These are phyloP conservation scores for Tipula vernalis DNA, from an alignment of 2,888 invertebrate species.

Conservation along the genomic window DNA sequence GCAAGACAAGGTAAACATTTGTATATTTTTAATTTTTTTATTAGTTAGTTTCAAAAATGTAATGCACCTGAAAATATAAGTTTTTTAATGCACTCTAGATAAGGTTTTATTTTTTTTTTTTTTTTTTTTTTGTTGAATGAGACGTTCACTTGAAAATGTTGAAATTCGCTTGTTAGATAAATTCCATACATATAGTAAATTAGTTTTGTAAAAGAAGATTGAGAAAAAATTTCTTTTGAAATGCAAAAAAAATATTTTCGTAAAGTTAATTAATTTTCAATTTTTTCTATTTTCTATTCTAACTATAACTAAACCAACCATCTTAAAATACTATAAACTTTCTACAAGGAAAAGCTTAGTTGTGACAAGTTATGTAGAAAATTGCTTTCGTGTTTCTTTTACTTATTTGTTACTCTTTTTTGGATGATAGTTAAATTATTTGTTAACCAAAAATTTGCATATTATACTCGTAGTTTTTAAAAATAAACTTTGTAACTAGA, in stretches of 20 bases:
- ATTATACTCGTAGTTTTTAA: not conserved
- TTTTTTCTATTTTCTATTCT: not conserved
- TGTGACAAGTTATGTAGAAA: not conserved
- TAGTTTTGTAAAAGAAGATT: not conserved
- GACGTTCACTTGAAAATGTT: not conserved
- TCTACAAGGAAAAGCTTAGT: not conserved
- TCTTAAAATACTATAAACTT: not conserved
- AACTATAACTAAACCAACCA: not conserved
- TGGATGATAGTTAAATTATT: not conserved
- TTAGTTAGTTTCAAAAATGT: not conserved
- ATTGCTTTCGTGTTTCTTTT: not conserved
- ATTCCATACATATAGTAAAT: not conserved
- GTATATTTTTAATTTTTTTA: not conserved
- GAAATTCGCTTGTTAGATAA: not conserved
- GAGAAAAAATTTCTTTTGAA: not conserved
- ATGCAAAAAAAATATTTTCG: not conserved
- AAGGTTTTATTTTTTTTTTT: too few relatives aligned
- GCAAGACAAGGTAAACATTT: not conserved
- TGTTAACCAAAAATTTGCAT: not conserved
- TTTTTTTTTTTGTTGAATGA: not conserved
- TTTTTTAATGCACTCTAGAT: not conserved
- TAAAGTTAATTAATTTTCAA: not conserved
- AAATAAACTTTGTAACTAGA: not conserved
- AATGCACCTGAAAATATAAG: not conserved
- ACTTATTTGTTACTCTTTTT: not conserved